phyloP scores from a whole-genome alignment of 2,888 invertebrate genomes.

The Cryptops parisi region DNA sequence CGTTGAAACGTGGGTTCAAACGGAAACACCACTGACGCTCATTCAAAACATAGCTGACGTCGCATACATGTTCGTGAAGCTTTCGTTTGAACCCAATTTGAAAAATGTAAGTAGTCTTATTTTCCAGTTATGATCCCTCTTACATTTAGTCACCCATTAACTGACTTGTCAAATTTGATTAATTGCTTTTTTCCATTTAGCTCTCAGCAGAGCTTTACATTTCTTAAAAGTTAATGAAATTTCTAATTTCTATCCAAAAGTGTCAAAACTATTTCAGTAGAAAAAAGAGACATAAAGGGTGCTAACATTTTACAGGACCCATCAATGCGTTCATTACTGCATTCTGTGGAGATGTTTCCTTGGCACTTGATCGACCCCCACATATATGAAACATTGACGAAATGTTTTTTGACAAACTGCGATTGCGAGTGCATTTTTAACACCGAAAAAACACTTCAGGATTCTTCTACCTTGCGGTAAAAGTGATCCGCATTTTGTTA shows the following conservation, averaged over 20 bases:
- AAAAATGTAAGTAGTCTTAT: too few relatives aligned
- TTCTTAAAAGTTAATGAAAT: constrained; percentile 1
- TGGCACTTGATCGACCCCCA: constrained; percentile 49
- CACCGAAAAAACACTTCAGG: constrained; percentile 25
- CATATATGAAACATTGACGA: constrained; percentile 48
- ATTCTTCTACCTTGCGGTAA: constrained; percentile 8
- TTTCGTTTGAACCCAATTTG: constrained; percentile 55
- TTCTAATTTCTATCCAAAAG: neutral
- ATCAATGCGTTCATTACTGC: constrained; percentile 31
- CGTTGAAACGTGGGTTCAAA: constrained; percentile 29
- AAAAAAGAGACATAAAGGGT: too few relatives aligned
- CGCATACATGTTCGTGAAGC: constrained; percentile 51
- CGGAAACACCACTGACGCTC: constrained; percentile 32
- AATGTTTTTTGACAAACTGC: constrained; percentile 58
- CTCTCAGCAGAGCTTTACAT: neutral
- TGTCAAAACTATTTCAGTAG: neutral
- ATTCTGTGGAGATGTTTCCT: constrained; percentile 45
- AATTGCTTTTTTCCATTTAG: neutral
- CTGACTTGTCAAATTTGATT: too few relatives aligned
- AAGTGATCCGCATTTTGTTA: too few relatives aligned
- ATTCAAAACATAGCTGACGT: constrained; percentile 45
- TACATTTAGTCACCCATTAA: neutral
- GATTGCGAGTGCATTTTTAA: constrained; percentile 50
- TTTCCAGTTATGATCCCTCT: constrained; percentile 3
- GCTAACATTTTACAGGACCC: constrained; percentile 7